These are phyloP conservation scores for Spheniscus humboldti DNA, from an alignment of 2,797 vertebrate species.

Conservation along the genomic window DNA sequence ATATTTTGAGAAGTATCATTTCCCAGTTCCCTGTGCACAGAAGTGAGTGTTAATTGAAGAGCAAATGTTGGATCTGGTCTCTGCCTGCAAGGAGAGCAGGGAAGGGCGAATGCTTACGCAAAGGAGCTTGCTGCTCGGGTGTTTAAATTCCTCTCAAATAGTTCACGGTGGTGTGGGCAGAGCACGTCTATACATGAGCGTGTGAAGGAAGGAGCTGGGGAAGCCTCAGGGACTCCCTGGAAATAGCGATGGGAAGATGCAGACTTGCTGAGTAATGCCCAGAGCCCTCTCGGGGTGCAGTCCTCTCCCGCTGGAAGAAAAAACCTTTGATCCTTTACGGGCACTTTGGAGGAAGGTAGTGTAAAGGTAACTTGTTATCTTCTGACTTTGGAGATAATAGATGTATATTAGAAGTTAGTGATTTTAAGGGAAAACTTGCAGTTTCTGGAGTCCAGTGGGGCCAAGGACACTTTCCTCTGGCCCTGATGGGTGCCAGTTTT, in stretches of 20 bases:
- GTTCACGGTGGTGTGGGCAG: neutral
- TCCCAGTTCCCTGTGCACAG: neutral
- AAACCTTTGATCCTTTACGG: neutral
- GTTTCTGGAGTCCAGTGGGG: neutral
- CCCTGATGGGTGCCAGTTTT: neutral
- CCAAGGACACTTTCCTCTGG: rapidly evolving
- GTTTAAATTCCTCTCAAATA: neutral
- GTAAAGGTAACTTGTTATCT: neutral
- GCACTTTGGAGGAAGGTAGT: neutral
- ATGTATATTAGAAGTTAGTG: neutral
- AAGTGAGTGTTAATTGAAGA: neutral
- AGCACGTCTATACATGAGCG: neutral
- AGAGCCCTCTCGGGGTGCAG: neutral
- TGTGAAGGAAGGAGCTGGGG: neutral
- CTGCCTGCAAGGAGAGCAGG: neutral
- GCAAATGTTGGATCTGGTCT: neutral
- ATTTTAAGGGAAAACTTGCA: neutral
- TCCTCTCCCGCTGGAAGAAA: neutral
- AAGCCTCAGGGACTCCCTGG: neutral
- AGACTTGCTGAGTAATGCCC: neutral
- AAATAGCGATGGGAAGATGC: neutral
- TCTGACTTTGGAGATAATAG: neutral
- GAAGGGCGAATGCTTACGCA: neutral
- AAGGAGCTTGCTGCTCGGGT: neutral
- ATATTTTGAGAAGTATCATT: neutral